These are phyloP conservation scores for Meiosimyza platycephala DNA, from an alignment of 2,888 invertebrate species.

Conservation along the genomic window DNA sequence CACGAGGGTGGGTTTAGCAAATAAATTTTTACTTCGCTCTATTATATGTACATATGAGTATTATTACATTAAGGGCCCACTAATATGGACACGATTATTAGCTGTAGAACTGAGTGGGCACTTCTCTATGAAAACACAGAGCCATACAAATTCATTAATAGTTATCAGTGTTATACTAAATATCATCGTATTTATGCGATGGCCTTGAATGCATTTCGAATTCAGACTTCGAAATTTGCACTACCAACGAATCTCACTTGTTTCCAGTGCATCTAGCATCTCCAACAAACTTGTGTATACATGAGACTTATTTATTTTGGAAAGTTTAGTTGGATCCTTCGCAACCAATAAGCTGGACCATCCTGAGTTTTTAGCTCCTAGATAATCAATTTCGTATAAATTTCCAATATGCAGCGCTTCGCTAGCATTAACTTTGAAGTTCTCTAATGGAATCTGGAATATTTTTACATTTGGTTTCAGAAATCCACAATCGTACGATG, in stretches of 20 bases:
- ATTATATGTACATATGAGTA: too few relatives aligned
- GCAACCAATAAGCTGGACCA: slow-evolving; percentile 59
- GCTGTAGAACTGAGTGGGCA: too few relatives aligned
- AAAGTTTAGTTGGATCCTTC: slow-evolving; percentile 30
- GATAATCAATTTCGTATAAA: slow-evolving; percentile 78
- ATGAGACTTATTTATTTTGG: slow-evolving; percentile 46
- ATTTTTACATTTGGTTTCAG: slow-evolving; percentile 60
- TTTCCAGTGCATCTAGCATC: slow-evolving; percentile 53
- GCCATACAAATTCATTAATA: too few relatives aligned
- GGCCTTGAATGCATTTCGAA: background rate
- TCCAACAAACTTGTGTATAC: slow-evolving; percentile 51
- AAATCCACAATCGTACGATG: slow-evolving; percentile 79
- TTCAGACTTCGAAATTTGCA: background rate
- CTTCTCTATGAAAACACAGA: too few relatives aligned
- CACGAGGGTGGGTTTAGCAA: too few relatives aligned
- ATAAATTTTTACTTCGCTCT: too few relatives aligned
- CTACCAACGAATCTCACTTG: slow-evolving; percentile 56
- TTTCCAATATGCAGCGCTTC: slow-evolving; percentile 89
- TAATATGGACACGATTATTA: too few relatives aligned
- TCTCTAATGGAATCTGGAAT: slow-evolving; percentile 68
- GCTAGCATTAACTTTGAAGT: slow-evolving; percentile 68
- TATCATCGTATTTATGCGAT: too few relatives aligned
- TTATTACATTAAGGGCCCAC: too few relatives aligned
- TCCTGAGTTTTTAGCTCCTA: slow-evolving; percentile 76
- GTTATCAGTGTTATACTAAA: too few relatives aligned